Evolutionary conservation across 2,888 invertebrate genomes (phyloP).

Genomic region (Dimorphilus gyrociliatus): DNA sequence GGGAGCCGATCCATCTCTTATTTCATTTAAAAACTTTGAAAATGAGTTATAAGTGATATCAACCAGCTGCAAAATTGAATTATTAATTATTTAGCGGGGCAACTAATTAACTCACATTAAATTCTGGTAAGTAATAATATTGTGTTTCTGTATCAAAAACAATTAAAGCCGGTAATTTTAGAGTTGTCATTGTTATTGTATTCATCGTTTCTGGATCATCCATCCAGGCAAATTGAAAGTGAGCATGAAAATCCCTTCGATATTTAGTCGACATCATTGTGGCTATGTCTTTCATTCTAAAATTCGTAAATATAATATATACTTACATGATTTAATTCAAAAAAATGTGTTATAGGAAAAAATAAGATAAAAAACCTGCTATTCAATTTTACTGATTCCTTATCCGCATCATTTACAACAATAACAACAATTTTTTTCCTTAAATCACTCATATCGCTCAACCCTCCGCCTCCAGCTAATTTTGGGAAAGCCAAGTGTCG

Average conservation of each 20-base stretch:
- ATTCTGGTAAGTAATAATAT: slow-evolving; percentile 76
- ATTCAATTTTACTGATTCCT: slow-evolving; percentile 5
- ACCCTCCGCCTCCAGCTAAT: slow-evolving; percentile 46
- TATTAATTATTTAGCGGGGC: no score
- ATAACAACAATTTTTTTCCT: slow-evolving; percentile 72
- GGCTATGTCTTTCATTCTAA: slow-evolving; percentile 59
- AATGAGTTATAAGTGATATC: slow-evolving; percentile 6
- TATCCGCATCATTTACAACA: slow-evolving; percentile 39
- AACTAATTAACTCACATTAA: no score
- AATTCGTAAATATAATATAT: slow-evolving; percentile 7
- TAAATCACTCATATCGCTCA: slow-evolving; percentile 60
- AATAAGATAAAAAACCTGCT: slow-evolving; percentile 1
- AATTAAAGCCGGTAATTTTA: slow-evolving; percentile 58
- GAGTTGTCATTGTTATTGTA: slow-evolving; percentile 71
- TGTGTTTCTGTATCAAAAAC: slow-evolving; percentile 80
- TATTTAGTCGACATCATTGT: slow-evolving; percentile 58
- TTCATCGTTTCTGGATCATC: slow-evolving; percentile 75
- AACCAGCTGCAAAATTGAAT: no score
- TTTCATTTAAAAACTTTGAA: slow-evolving; percentile 6
- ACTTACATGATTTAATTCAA: not conserved
- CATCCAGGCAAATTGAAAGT: slow-evolving; percentile 89
- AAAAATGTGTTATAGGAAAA: not conserved
- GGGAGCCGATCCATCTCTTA: slow-evolving; percentile 5
- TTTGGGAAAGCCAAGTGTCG: slow-evolving; percentile 67
- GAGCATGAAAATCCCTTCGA: slow-evolving; percentile 57